A percentile compares a stretch with the other conserved stretches of the same genome.
Evolutionary conservation across 2,888 invertebrate species (phyloP).

Genomic region (Drosophila planitibia): DNA sequence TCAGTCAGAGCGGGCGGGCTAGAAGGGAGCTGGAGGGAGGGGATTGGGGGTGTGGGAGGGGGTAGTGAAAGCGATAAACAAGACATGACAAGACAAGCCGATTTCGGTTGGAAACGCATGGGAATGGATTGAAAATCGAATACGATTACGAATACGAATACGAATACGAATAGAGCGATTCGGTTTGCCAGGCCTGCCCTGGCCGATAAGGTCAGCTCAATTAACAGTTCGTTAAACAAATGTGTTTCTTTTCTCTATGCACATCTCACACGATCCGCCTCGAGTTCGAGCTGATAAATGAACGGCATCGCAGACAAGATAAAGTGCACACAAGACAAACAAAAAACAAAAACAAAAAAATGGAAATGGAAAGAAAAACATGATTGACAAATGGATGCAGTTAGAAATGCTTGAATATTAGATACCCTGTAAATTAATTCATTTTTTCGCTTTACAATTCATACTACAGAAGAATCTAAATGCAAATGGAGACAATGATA

Average conservation of each 20-base stretch:
- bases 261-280: constrained; percentile 62
- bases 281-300: constrained; percentile 55
- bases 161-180: constrained; percentile 24
- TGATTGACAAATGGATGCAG: not conserved
- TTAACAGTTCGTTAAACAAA: constrained; percentile 72
- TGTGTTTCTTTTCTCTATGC: constrained; percentile 29
- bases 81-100: constrained; percentile 4
- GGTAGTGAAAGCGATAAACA: constrained; percentile 50
- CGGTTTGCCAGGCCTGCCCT: constrained; percentile 27
- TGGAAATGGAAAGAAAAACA: not conserved
- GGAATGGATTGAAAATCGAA: constrained; percentile 47
- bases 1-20: not conserved
- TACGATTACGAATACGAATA: constrained; percentile 21
- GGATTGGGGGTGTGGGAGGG: not conserved
- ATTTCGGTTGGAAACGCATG: constrained; percentile 21
- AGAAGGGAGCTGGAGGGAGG: not conserved
- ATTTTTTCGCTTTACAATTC: not conserved
- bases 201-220: constrained; percentile 72
- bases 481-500: not conserved
- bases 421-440: not conserved
- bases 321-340: not conserved
- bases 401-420: not conserved
- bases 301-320: constrained; percentile 23
- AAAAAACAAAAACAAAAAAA: not conserved
- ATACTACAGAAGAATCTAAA: not conserved